Conservation (phyloP, 2,113 vertebrate species). For the Nerophis lumbriciformis region DNA sequence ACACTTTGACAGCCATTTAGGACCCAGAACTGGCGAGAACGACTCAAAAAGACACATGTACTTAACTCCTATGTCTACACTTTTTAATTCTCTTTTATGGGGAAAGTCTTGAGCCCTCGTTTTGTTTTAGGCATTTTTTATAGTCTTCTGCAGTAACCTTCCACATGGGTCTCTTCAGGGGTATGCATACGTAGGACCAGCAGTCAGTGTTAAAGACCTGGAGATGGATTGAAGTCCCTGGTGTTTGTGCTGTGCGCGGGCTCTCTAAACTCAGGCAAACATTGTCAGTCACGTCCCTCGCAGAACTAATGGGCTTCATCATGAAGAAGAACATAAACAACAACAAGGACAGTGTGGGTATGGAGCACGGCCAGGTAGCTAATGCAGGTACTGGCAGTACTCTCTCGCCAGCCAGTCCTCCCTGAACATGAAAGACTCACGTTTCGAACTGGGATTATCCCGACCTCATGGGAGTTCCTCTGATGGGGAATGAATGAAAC, state of each 20-base stretch:
- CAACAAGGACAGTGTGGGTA: slow-evolving; percentile 7
- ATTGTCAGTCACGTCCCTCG: slow-evolving; percentile 14
- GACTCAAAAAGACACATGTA: no score
- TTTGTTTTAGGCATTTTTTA: neutral
- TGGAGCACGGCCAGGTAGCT: slow-evolving; percentile 4
- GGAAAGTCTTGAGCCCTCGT: neutral
- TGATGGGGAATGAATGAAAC: slow-evolving; percentile 44
- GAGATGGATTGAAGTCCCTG: slow-evolving; percentile 16
- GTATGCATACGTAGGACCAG: slow-evolving; percentile 8
- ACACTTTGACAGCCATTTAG: no score
- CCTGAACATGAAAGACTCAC: slow-evolving; percentile 58
- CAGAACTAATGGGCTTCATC: slow-evolving; percentile 32
- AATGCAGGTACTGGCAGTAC: slow-evolving; percentile 34
- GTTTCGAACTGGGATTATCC: slow-evolving; percentile 57
- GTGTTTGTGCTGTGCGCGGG: slow-evolving; percentile 37
- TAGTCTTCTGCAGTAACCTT: slow-evolving; percentile 1
- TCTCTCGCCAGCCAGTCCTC: slow-evolving; percentile 50
- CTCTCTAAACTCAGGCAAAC: slow-evolving; percentile 23
- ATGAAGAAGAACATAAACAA: slow-evolving; percentile 35
- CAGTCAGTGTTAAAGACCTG: slow-evolving; percentile 17
- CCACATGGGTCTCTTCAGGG: neutral
- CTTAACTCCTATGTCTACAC: no score
- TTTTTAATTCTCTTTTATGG: neutral
- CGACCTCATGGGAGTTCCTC: slow-evolving; percentile 51
- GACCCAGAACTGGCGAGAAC: no score